A percentile compares a stretch with the other conserved stretches of the same genome.
Evolutionary conservation across 1,140 invertebrate species (phyloP).

Genomic region (Brachionus manjavacas): DNA sequence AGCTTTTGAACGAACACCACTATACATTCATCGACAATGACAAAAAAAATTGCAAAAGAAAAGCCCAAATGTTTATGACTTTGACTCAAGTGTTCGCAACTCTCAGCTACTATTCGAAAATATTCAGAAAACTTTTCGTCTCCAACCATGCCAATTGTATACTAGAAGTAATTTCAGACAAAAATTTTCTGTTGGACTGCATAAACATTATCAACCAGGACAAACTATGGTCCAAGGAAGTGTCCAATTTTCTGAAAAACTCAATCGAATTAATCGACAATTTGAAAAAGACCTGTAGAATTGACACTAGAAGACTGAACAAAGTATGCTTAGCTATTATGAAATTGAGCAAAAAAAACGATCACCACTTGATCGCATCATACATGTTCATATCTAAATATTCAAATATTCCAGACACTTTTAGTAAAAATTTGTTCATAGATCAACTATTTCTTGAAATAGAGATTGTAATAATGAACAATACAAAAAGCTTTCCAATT

Average conservation of each 20-base stretch:
- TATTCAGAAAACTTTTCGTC: neutral
- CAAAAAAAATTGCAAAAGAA: neutral
- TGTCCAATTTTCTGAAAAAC: neutral
- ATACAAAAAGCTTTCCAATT: neutral
- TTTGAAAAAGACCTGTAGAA: neutral
- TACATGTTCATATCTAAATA: neutral
- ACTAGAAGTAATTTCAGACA: neutral
- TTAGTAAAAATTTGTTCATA: neutral
- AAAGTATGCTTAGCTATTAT: neutral
- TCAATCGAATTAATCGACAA: neutral
- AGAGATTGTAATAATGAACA: neutral
- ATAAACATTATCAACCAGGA: conserved; percentile 4
- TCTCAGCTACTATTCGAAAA: neutral
- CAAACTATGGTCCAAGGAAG: neutral
- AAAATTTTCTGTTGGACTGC: neutral
- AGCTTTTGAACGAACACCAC: neutral
- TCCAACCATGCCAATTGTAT: neutral
- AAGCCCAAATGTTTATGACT: neutral
- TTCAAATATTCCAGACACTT: neutral
- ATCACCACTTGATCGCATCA: neutral
- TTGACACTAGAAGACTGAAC: neutral
- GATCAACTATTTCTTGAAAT: neutral
- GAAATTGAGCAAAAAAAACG: neutral
- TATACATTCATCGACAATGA: neutral
- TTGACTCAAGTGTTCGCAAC: neutral